phyloP scores from a whole-genome alignment of 2,797 vertebrate genomes.

The Sebastes iracundus region DNA sequence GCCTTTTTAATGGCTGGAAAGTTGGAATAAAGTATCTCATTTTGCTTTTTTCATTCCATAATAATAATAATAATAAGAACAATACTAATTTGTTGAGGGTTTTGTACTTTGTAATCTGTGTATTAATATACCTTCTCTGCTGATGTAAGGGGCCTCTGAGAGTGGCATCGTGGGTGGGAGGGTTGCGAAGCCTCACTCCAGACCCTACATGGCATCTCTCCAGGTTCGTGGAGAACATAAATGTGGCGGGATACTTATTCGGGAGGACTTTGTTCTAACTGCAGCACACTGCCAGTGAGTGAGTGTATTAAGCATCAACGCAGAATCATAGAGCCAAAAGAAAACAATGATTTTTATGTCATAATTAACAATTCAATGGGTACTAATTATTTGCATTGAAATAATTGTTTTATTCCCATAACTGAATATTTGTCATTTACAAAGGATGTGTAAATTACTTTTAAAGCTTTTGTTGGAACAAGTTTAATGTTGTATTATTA shows the following conservation, averaged over 20 bases:
- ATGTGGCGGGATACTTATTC: conserved; percentile 79
- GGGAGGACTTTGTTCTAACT: conserved; percentile 75
- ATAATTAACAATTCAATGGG: not conserved
- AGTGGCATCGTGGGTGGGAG: conserved; percentile 72
- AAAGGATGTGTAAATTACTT: not conserved
- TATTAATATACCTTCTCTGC: not conserved
- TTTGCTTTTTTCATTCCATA: not conserved
- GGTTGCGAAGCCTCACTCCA: conserved; percentile 71
- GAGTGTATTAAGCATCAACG: conserved; percentile 2
- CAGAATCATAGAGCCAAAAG: rapidly evolving
- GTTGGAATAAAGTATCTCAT: not conserved
- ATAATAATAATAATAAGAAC: not conserved
- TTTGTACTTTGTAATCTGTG: not conserved
- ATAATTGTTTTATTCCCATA: not conserved
- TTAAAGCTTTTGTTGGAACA: not conserved
- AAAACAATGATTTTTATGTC: not conserved
- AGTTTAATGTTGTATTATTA: not conserved
- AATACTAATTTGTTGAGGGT: not conserved
- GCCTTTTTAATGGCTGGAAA: not conserved
- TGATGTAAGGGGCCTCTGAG: conserved; percentile 59
- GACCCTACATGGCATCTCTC: conserved; percentile 80
- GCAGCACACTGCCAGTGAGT: conserved; percentile 71
- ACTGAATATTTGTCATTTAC: not conserved
- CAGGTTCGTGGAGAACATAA: not conserved
- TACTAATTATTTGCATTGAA: not conserved